Percentiles rank a stretch among this genome's conserved stretches.
These are phyloP conservation scores for Apotomis capreana DNA, from an alignment of 2,888 invertebrate species.

Conservation along the genomic window DNA sequence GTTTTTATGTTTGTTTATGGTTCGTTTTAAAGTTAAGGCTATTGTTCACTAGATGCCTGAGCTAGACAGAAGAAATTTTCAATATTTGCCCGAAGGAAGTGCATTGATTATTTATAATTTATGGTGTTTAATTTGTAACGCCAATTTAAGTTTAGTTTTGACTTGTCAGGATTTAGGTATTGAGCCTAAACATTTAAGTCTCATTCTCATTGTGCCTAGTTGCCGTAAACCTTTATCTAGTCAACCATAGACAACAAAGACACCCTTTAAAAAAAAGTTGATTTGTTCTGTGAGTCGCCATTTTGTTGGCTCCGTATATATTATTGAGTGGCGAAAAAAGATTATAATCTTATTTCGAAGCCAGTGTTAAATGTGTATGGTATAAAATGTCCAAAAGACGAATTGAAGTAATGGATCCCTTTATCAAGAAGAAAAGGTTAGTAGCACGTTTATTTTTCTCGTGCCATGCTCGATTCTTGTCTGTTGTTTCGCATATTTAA, in stretches of 20 bases:
- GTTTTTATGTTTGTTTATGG: no score
- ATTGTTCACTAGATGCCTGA: no score
- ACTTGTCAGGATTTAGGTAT: no score
- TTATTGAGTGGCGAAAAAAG: constrained; percentile 52
- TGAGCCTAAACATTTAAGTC: no score
- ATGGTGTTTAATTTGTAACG: no score
- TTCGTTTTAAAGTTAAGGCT: no score
- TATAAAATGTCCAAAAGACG: constrained; percentile 90
- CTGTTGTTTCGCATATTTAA: constrained; percentile 44
- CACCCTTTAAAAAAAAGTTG: constrained; percentile 31
- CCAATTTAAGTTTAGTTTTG: no score
- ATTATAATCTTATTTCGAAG: constrained; percentile 52
- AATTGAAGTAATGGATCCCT: constrained; percentile 93
- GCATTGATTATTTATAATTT: no score
- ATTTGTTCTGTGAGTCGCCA: constrained; percentile 59
- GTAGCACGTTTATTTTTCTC: constrained; percentile 47
- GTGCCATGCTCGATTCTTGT: constrained; percentile 57
- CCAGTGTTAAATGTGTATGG: constrained; percentile 53
- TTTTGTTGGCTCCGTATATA: constrained; percentile 69
- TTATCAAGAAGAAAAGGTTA: constrained; percentile 89
- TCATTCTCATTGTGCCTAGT: no score
- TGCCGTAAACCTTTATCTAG: no score
- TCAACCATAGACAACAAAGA: constrained; percentile 21
- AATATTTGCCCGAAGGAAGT: no score
- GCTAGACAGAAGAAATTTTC: no score